Evolutionary conservation across 1,140 invertebrate genomes (phyloP).

Genomic region (Tetragonula clypearis): DNA sequence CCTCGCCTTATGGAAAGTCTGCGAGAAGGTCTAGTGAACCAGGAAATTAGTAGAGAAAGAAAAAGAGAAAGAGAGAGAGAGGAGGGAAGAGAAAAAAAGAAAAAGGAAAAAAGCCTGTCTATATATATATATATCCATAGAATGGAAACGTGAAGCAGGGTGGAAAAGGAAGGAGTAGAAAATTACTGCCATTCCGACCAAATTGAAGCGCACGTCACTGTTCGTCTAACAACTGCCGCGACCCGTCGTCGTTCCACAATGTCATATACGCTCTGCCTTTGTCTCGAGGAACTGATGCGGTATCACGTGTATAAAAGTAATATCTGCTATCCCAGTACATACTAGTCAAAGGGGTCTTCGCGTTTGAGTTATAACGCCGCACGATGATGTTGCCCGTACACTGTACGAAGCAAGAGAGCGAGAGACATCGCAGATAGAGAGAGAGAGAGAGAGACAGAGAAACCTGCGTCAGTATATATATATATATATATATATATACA

Average conservation of each 20-base stretch:
- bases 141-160: background rate
- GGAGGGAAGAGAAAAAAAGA: background rate
- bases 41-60: slow-evolving; percentile 37
- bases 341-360: slow-evolving; percentile 59
- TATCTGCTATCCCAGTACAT: slow-evolving; percentile 55
- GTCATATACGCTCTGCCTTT: slow-evolving; percentile 54
- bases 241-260: background rate
- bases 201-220: slow-evolving; percentile 49
- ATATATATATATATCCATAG: too few species aligned
- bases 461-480: slow-evolving; percentile 25
- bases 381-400: background rate
- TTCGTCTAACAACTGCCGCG: slow-evolving; percentile 33
- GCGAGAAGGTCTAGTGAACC: background rate
- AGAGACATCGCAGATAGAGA: background rate
- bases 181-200: slow-evolving; percentile 52
- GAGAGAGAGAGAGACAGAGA: slow-evolving; percentile 32
- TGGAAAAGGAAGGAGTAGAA: slow-evolving; percentile 37
- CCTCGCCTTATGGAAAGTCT: slow-evolving; percentile 8
- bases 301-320: slow-evolving; percentile 66
- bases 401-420: background rate
- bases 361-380: slow-evolving; percentile 64
- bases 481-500: background rate
- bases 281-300: slow-evolving; percentile 62
- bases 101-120: background rate
- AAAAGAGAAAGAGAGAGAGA: background rate